These are phyloP conservation scores for Mya arenaria DNA, from an alignment of 1,140 invertebrate genomes.

Conservation along the genomic window DNA sequence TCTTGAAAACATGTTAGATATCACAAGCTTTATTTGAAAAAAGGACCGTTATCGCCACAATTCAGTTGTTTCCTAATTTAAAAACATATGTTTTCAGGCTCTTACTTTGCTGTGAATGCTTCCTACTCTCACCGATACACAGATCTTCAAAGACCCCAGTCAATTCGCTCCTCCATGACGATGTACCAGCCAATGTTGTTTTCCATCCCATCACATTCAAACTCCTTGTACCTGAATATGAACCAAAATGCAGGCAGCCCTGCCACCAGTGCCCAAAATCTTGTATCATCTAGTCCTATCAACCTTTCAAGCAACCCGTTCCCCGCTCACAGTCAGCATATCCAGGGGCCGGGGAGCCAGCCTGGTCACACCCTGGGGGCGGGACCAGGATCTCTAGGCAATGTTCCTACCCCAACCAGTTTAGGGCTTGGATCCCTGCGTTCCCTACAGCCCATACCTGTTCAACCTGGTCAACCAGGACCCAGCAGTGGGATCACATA, in stretches of 20 bases:
- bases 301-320: conserved; percentile 34
- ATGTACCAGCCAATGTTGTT: background rate
- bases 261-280: background rate
- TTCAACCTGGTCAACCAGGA: background rate
- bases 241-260: background rate
- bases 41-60: too few species aligned
- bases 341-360: background rate
- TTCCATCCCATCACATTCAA: background rate
- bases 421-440: too few species aligned
- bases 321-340: background rate
- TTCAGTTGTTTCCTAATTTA: too few species aligned
- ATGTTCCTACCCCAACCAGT: background rate
- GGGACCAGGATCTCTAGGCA: background rate
- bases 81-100: conserved; percentile 63
- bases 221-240: background rate
- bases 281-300: conserved; percentile 18
- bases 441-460: background rate
- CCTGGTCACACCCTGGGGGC: background rate
- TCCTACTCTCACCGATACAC: conserved; percentile 75
- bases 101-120: conserved; percentile 73
- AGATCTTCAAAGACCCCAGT: conserved; percentile 42
- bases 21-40: too few species aligned
- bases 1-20: too few species aligned
- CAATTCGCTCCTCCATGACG: background rate
- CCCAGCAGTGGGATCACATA: background rate